phyloP scores from a whole-genome alignment of 1,140 invertebrate species.

The Atta cephalotes region DNA sequence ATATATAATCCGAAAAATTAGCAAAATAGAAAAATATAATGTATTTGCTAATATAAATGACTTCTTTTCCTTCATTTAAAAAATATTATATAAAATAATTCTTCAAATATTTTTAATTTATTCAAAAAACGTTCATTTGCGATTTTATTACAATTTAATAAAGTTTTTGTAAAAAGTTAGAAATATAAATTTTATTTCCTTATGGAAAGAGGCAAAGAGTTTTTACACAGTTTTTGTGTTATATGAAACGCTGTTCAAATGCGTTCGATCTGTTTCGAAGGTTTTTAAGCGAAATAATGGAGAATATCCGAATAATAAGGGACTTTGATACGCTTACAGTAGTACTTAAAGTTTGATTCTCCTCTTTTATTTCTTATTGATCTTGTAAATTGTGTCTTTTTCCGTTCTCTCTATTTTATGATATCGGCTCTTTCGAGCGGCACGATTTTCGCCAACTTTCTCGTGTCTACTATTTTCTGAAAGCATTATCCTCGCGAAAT shows the following conservation, averaged over 20 bases:
- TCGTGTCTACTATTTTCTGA: conserved; percentile 45
- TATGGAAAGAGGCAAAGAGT: too few relatives aligned
- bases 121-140: not conserved
- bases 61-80: not conserved
- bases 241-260: not conserved
- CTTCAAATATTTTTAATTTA: not conserved
- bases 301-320: conserved; percentile 34
- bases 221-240: not conserved
- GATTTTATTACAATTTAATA: not conserved
- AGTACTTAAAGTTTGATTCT: conserved; percentile 37
- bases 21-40: conserved; percentile 13
- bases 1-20: not conserved
- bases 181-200: conserved; percentile 1
- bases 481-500: conserved; percentile 51
- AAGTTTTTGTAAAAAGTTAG: not conserved
- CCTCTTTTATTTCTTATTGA: conserved; percentile 48
- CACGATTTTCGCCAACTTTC: conserved; percentile 52
- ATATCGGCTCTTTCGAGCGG: conserved; percentile 32
- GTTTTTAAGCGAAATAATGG: not conserved
- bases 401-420: conserved; percentile 29
- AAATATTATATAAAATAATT: conserved; percentile 27
- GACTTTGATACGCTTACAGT: conserved; percentile 25
- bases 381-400: conserved; percentile 56
- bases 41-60: not conserved
- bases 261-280: not conserved